Conservation (phyloP, 1,140 invertebrate genomes). For the Drosophila biarmipes region DNA sequence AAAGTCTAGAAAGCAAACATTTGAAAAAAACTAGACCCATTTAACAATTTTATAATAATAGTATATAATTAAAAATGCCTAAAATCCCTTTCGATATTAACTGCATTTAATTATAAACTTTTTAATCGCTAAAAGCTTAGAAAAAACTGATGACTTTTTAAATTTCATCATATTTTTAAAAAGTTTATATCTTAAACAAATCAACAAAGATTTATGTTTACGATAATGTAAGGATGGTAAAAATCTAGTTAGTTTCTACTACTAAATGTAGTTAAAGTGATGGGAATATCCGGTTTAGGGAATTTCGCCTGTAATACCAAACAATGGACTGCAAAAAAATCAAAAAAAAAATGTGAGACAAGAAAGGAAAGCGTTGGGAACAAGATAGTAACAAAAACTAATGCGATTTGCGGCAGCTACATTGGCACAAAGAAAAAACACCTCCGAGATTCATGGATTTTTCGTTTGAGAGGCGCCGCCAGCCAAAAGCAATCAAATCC, state of each 20-base stretch:
- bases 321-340: conserved; percentile 62
- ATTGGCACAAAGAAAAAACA: conserved; percentile 13
- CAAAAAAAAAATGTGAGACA: conserved; percentile 42
- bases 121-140: too few relatives aligned
- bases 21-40: too few relatives aligned
- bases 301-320: conserved; percentile 30
- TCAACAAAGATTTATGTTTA: neutral
- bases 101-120: too few relatives aligned
- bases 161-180: too few relatives aligned
- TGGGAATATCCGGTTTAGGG: conserved; percentile 3
- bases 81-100: too few relatives aligned
- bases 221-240: neutral
- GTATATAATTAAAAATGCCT: too few relatives aligned
- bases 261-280: conserved; percentile 1
- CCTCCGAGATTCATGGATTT: conserved; percentile 48
- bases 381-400: conserved; percentile 46
- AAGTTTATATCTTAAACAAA: neutral
- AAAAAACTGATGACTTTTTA: too few relatives aligned
- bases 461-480: conserved; percentile 58
- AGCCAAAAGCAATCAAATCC: conserved; percentile 79
- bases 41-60: too few relatives aligned
- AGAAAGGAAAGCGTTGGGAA: conserved; percentile 72
- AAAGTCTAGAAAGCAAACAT: neutral
- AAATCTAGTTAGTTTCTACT: neutral
- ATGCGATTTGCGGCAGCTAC: conserved; percentile 68